Evolutionary conservation across 2,113 vertebrate genomes (phyloP).

Genomic region (Anarhynchus alexandrinus): DNA sequence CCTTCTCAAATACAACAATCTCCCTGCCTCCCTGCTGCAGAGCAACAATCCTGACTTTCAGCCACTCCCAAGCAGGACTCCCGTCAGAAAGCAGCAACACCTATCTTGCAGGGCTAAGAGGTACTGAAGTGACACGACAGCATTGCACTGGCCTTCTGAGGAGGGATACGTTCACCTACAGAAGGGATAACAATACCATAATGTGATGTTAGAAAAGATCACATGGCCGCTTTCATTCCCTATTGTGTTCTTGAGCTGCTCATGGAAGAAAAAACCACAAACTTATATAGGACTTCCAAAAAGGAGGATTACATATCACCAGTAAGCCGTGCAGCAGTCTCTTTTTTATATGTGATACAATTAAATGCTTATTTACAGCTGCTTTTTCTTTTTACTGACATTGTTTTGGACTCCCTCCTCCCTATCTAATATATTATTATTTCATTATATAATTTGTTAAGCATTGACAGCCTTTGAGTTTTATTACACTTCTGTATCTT

Average conservation of each 20-base stretch:
- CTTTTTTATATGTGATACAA: background rate
- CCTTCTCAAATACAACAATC: background rate
- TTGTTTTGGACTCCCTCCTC: background rate
- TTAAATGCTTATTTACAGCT: background rate
- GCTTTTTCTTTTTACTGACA: accelerated
- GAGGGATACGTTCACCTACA: background rate
- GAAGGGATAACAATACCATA: background rate
- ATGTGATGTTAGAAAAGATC: background rate
- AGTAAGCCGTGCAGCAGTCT: background rate
- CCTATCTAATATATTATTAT: background rate
- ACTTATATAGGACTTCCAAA: background rate
- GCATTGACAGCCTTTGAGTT: background rate
- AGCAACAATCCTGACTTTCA: background rate
- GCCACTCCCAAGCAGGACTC: background rate
- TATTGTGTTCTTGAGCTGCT: background rate
- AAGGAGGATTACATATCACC: background rate
- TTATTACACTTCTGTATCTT: background rate
- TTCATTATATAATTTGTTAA: background rate
- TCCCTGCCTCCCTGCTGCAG: background rate
- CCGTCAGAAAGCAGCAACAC: background rate
- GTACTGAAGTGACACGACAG: background rate
- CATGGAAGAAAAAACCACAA: background rate
- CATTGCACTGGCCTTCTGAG: background rate
- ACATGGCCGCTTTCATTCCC: background rate
- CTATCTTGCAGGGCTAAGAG: background rate